Conservation (phyloP, 2,797 vertebrate species). For the Enteromius afrohamiltoni region DNA sequence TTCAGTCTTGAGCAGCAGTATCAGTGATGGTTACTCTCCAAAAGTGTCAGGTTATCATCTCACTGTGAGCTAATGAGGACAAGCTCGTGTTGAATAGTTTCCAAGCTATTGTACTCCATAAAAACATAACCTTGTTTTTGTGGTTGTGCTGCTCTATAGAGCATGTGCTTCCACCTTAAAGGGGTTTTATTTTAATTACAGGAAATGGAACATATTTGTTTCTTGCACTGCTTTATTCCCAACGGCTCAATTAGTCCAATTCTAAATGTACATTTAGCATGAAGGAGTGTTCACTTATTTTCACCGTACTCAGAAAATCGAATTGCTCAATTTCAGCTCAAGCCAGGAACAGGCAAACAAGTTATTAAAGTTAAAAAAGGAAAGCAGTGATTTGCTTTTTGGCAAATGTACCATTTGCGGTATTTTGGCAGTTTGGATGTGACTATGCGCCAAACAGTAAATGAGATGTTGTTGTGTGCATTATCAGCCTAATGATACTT, state of each 20-base stretch:
- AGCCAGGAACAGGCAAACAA: neutral
- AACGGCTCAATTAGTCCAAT: slow-evolving; percentile 46
- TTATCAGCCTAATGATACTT: slow-evolving; percentile 1
- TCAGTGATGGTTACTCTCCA: neutral
- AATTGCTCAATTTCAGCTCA: slow-evolving; percentile 6
- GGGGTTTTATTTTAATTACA: slow-evolving; percentile 7
- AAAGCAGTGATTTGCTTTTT: neutral
- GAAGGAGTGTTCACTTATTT: slow-evolving; percentile 1
- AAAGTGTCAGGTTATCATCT: slow-evolving; percentile 8
- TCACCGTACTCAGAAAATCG: neutral
- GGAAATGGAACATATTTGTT: slow-evolving; percentile 23
- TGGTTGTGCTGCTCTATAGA: neutral
- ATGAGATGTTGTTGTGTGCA: neutral
- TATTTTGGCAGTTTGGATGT: neutral
- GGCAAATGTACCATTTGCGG: neutral
- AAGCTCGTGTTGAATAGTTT: neutral
- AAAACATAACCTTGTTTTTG: slow-evolving; percentile 15
- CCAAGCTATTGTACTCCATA: neutral
- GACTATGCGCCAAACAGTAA: neutral
- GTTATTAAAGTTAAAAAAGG: neutral
- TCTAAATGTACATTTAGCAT: slow-evolving; percentile 21
- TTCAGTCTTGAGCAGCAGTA: neutral
- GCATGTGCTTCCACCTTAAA: slow-evolving; percentile 1
- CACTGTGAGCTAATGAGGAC: slow-evolving; percentile 7
- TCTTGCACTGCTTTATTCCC: slow-evolving; percentile 24